Evolutionary conservation across 2,888 invertebrate genomes (phyloP).

Genomic region (Morpho achilles): DNA sequence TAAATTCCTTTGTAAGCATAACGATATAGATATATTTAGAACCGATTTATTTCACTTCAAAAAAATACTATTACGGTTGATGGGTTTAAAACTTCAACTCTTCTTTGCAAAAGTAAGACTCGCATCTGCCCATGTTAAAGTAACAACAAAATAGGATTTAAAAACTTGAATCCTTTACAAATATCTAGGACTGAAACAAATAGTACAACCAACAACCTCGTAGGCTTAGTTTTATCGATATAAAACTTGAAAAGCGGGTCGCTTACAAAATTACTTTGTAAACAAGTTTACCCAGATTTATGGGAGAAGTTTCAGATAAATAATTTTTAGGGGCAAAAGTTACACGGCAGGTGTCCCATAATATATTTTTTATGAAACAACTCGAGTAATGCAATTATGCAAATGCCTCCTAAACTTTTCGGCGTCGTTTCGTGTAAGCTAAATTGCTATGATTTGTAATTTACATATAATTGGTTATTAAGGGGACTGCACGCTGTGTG

Average conservation of each 20-base stretch:
- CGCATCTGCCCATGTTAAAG: no score
- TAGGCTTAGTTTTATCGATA: neutral
- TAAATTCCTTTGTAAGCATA: no score
- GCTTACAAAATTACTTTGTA: slow-evolving; percentile 68
- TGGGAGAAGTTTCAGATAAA: slow-evolving; percentile 72
- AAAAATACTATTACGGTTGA: no score
- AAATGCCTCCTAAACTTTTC: slow-evolving; percentile 45
- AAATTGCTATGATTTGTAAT: slow-evolving; percentile 18
- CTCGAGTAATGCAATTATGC: slow-evolving; percentile 68
- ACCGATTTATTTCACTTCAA: no score
- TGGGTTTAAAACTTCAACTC: no score
- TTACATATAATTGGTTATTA: neutral
- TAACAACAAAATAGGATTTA: no score
- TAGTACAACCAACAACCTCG: no score
- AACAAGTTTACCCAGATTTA: slow-evolving; percentile 76
- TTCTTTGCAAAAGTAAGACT: no score
- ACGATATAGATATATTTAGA: no score
- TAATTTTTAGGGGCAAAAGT: slow-evolving; percentile 74
- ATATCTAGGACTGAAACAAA: no score
- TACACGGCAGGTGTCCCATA: slow-evolving; percentile 70
- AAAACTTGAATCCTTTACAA: no score
- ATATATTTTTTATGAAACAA: slow-evolving; percentile 63
- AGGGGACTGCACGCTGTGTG: no score
- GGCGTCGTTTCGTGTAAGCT: slow-evolving; percentile 23
- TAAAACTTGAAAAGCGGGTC: slow-evolving; percentile 39